Conservation (phyloP, 1,140 invertebrate species). For the Cotesia chilonis region DNA sequence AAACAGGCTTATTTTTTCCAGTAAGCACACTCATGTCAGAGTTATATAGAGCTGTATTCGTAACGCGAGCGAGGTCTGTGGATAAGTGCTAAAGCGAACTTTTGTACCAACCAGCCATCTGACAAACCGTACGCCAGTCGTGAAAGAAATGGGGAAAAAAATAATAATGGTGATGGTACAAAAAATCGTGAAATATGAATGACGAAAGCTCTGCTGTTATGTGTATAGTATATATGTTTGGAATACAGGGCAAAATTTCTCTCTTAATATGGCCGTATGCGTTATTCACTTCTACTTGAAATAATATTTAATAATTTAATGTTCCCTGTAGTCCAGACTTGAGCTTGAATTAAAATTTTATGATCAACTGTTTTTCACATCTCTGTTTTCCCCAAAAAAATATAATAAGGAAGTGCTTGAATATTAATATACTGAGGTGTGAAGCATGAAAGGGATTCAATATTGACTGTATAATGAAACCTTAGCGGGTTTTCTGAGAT, state of each 20-base stretch:
- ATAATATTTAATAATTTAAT: too few species aligned
- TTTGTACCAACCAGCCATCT: conserved; percentile 3
- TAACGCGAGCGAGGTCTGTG: conserved; percentile 5
- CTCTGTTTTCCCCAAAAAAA: too few species aligned
- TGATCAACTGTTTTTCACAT: too few species aligned
- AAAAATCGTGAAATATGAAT: neutral
- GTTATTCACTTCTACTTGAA: conserved; percentile 5
- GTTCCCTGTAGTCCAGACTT: too few species aligned
- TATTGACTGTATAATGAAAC: too few species aligned
- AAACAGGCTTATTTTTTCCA: conserved; percentile 5
- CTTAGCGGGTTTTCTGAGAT: too few species aligned
- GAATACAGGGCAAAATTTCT: neutral
- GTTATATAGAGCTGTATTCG: conserved; percentile 15
- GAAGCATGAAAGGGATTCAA: too few species aligned
- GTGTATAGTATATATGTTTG: too few species aligned
- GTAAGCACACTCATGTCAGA: conserved; percentile 16
- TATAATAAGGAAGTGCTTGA: too few species aligned
- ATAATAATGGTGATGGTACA: neutral
- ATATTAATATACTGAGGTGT: too few species aligned
- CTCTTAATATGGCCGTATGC: conserved; percentile 3
- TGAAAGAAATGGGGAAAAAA: conserved; percentile 10
- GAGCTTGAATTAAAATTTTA: too few species aligned
- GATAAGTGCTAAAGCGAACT: conserved; percentile 18
- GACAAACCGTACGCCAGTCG: too few species aligned
- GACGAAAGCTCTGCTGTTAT: neutral